phyloP scores from a whole-genome alignment of 2,113 vertebrate genomes.

The Cebidichthys violaceus region DNA sequence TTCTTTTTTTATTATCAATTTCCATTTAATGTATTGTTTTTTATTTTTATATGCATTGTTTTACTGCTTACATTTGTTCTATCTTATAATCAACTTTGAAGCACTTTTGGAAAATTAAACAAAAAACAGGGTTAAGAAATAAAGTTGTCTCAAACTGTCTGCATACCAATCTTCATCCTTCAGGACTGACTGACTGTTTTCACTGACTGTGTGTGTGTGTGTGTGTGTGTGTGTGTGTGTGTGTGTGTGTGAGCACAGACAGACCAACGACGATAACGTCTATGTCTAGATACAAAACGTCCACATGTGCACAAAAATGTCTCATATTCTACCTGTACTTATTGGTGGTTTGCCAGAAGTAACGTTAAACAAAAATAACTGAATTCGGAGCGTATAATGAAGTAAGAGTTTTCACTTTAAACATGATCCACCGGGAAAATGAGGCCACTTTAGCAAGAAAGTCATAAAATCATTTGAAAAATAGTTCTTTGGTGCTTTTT shows the following conservation, averaged over 20 bases:
- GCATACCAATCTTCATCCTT: background rate
- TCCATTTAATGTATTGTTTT: background rate
- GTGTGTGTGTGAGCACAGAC: background rate
- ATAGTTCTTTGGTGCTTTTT: background rate
- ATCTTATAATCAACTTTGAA: background rate
- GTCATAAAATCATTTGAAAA: background rate
- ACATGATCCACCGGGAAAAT: constrained; percentile 25
- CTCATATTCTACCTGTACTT: background rate
- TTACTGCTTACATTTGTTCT: background rate
- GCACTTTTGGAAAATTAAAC: background rate
- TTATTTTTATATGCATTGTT: background rate
- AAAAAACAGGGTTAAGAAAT: background rate
- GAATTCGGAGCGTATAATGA: background rate
- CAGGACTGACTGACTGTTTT: background rate
- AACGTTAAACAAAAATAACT: background rate
- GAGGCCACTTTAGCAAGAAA: constrained; percentile 2
- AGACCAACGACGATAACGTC: background rate
- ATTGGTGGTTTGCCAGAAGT: background rate
- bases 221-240: background rate
- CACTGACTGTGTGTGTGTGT: background rate
- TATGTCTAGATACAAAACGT: background rate
- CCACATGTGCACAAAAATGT: too few relatives aligned
- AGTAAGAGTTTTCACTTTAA: background rate
- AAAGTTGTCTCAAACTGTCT: background rate
- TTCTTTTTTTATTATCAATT: background rate